Base-by-base conservation (phyloP, 1,140 invertebrate species). In the Zaprionus vittiger region DNA sequence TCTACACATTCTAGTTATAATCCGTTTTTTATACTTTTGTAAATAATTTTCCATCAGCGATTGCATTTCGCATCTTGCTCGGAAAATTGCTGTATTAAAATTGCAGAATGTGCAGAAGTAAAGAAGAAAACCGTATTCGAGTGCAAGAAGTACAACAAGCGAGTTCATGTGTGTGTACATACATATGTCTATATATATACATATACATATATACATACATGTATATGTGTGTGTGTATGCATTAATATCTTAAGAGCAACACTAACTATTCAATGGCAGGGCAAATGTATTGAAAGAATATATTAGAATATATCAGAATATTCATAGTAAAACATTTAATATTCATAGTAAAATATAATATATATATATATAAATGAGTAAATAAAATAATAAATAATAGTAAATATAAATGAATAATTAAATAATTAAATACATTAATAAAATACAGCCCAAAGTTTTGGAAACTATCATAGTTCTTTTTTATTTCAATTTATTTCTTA, bases 31-130 rank as follows among this genome's bases (percentile, higher is more conserved):
- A 12, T 34, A 61, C 41, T 73, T 82, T 70, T 61, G 54, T 38
- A 74, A 74, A 74, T 74, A 74, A 71, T 65, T 74, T 64, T 75
- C 38, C 37, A 70, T 52, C 55, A 38, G 14, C 12, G 44, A 61
- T 59, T 73, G 47, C 67, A 76, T 76, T 76, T 76, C 41, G 11
- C 41, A 37, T 73, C 47, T 70, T 61, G 15, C 14, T 47, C 9
- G 26, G 54, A 20, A 83, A 77, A 83, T 77, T 79, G 81, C 63
- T 73, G 1, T 59, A 73, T 83, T 80, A 77, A 84, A 84, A 68
- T 80, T 84, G 65, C 59, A 84, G 67, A 67, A 54, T 55, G 63
- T 80, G 60, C 31, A 76, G 47, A 71, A 74, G 34, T 31, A 49
- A 15, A 49, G 37, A 28, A 7, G 22, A 55, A 55, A 12, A 28